Evolutionary conservation across 2,888 invertebrate genomes (phyloP).

Genomic region (Tricholauxania praeusta): DNA sequence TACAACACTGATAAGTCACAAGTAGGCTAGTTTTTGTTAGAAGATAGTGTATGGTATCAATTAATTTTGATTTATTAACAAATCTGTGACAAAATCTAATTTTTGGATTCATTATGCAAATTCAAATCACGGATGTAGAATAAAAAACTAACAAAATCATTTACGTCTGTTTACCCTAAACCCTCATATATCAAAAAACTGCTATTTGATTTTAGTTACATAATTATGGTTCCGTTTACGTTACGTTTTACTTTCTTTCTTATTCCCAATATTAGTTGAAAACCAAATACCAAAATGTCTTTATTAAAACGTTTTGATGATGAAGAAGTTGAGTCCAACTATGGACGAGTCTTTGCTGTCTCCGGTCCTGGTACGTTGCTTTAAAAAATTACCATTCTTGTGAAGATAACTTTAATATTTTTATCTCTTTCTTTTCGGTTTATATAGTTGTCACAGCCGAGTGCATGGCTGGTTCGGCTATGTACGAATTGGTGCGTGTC

Average conservation of each 20-base stretch:
- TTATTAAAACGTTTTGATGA: slow-evolving; percentile 79
- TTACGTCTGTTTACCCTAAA: no score
- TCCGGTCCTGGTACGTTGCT: slow-evolving; percentile 90
- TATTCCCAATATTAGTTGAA: slow-evolving; percentile 22
- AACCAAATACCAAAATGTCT: slow-evolving; percentile 70
- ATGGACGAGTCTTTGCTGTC: slow-evolving; percentile 96
- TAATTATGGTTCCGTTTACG: not conserved
- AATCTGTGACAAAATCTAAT: no score
- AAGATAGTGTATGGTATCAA: no score
- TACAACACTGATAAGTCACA: no score
- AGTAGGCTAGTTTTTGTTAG: no score
- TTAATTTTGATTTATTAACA: no score
- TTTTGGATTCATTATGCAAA: no score
- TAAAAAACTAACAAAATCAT: no score
- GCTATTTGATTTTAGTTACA: not conserved
- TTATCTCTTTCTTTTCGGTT: slow-evolving; percentile 45
- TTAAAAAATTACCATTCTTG: not conserved
- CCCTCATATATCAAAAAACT: not conserved
- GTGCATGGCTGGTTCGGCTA: slow-evolving; percentile 99
- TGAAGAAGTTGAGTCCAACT: slow-evolving; percentile 88
- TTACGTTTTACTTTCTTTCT: no score
- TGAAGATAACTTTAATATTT: not conserved
- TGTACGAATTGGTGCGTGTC: slow-evolving; percentile 99
- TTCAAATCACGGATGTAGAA: no score
- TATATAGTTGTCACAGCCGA: slow-evolving; percentile 96